Evolutionary conservation across 2,113 vertebrate genomes (phyloP).

Genomic region (Myotis davidii): DNA sequence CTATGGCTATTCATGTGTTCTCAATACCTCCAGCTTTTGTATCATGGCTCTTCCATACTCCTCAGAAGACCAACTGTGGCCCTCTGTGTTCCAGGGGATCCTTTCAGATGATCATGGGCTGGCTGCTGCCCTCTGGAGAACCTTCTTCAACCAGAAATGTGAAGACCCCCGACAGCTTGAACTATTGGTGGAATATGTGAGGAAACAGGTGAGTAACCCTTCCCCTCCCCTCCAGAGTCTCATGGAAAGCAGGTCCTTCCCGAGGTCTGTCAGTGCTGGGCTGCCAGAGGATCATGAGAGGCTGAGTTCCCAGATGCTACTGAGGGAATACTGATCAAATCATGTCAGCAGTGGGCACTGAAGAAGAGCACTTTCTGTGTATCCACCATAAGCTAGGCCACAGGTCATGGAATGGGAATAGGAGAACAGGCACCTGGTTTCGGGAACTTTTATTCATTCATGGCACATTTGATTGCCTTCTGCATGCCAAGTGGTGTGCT

Average conservation of each 20-base stretch:
- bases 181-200: slow-evolving; percentile 97
- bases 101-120: slow-evolving; percentile 93
- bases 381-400: neutral
- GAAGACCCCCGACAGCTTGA: slow-evolving; percentile 94
- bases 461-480: neutral
- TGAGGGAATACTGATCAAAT: neutral
- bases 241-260: neutral
- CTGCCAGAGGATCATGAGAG: neutral
- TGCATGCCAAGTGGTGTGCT: neutral
- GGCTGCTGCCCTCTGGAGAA: slow-evolving; percentile 97
- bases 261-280: neutral
- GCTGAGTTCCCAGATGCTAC: neutral
- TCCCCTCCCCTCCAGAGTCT: neutral
- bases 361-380: neutral
- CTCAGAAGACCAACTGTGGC: neutral
- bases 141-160: slow-evolving; percentile 93
- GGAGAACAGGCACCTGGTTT: neutral
- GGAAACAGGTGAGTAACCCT: slow-evolving; percentile 91
- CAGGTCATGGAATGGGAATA: no score
- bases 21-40: neutral
- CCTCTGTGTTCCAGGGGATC: slow-evolving; percentile 89
- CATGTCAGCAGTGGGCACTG: neutral
- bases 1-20: neutral
- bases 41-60: neutral
- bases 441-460: neutral